Conservation (phyloP, 2,888 invertebrate species). For the Euphydryas editha region DNA sequence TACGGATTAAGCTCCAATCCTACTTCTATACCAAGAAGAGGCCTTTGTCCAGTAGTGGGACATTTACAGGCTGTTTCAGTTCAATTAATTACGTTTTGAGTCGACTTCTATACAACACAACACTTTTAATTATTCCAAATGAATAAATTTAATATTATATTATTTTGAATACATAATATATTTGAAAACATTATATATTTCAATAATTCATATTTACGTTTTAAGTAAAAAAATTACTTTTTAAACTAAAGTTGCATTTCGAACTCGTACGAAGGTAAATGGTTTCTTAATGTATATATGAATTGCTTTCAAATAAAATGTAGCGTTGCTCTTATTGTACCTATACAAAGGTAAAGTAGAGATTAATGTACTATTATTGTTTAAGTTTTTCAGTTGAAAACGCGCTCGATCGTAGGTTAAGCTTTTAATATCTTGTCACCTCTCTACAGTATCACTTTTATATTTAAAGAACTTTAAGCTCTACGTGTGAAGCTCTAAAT, state of each 20-base stretch:
- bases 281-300: background rate
- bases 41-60: no score
- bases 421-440: slow-evolving; percentile 37
- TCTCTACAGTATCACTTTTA: slow-evolving; percentile 29
- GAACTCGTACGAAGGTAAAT: background rate
- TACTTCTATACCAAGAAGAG: no score
- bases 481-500: slow-evolving; percentile 9
- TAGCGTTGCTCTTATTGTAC: background rate
- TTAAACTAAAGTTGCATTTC: background rate
- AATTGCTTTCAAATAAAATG: background rate
- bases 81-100: no score
- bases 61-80: no score
- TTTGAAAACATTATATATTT: no score
- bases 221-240: no score
- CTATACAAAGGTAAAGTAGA: background rate
- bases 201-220: no score
- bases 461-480: slow-evolving; percentile 36
- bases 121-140: no score
- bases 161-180: no score
- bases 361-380: slow-evolving; percentile 11
- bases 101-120: no score
- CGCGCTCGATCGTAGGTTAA: slow-evolving; percentile 24
- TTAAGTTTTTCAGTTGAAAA: slow-evolving; percentile 14
- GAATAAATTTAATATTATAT: no score
- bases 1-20: no score